Percentiles rank a stretch among this genome's conserved stretches.
Conservation (phyloP, 1,140 invertebrate genomes). For the Drosophila subpulchrella region DNA sequence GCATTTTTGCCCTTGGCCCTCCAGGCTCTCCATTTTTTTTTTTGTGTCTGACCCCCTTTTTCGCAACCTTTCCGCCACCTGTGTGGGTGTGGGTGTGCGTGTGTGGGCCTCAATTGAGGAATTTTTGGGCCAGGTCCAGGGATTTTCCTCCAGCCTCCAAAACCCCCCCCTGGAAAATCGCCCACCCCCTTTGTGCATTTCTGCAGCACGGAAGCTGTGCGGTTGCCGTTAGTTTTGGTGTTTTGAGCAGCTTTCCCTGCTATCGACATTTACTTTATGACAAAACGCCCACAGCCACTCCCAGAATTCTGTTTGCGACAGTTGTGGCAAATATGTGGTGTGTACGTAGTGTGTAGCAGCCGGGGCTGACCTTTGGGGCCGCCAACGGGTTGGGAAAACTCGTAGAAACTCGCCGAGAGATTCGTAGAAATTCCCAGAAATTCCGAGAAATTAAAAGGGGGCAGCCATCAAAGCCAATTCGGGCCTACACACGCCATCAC, state of each 20-base stretch:
- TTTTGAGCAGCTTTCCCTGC: constrained; percentile 8
- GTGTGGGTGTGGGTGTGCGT: not conserved
- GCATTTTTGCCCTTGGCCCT: constrained; percentile 29
- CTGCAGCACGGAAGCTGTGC: not conserved
- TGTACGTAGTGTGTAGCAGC: no score
- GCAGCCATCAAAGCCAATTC: constrained; percentile 26
- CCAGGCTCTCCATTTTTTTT: constrained; percentile 3
- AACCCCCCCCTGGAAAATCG: not conserved
- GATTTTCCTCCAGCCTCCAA: not conserved
- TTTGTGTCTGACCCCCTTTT: not conserved
- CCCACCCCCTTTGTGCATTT: not conserved
- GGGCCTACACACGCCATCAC: constrained; percentile 4
- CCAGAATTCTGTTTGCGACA: constrained; percentile 28
- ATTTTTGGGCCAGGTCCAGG: constrained; percentile 18
- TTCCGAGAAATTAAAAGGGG: constrained; percentile 4
- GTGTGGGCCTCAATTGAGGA: constrained; percentile 14
- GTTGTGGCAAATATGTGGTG: constrained; percentile 22
- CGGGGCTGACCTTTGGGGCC: constrained; percentile 18
- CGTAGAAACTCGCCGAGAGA: not conserved
- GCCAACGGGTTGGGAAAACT: constrained; percentile 2
- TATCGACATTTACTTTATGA: constrained; percentile 41
- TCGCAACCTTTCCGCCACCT: not conserved
- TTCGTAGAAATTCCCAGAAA: constrained; percentile 4
- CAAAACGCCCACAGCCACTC: constrained; percentile 16
- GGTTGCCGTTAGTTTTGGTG: constrained; percentile 23